phyloP scores from a whole-genome alignment of 2,888 invertebrate species.

The Seladonia tumulorum region DNA sequence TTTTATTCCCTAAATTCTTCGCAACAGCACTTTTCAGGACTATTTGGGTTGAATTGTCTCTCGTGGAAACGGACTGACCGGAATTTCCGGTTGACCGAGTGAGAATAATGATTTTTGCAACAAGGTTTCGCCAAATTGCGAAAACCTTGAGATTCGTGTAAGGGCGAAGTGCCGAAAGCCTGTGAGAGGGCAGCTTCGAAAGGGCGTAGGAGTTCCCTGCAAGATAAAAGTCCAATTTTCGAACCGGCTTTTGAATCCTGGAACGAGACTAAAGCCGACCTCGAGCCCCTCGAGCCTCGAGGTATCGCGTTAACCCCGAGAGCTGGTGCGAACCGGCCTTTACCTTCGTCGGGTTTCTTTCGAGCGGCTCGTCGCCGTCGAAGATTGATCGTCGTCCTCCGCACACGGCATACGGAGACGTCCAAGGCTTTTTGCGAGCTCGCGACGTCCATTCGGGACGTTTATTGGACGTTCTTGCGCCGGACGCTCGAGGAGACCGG shows the following conservation, averaged over 20 bases:
- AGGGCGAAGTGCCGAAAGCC: background rate
- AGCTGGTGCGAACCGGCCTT: conserved; percentile 32
- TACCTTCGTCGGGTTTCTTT: conserved; percentile 34
- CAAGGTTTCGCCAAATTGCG: background rate
- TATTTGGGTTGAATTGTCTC: too few relatives aligned
- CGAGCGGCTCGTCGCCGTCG: conserved; percentile 9
- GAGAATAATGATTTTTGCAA: too few relatives aligned
- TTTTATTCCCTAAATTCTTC: too few relatives aligned
- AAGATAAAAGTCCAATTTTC: conserved; percentile 1
- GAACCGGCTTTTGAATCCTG: background rate
- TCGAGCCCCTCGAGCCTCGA: conserved; percentile 13
- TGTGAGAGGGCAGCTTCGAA: background rate
- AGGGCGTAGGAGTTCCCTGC: background rate
- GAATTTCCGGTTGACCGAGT: too few relatives aligned
- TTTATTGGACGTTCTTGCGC: conserved; percentile 26
- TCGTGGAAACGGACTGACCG: too few relatives aligned
- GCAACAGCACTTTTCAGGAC: too few relatives aligned
- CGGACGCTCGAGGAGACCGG: background rate
- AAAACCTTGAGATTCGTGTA: background rate
- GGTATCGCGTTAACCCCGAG: conserved; percentile 24
- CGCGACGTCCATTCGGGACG: conserved; percentile 25
- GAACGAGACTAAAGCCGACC: background rate
- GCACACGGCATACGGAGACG: conserved; percentile 1
- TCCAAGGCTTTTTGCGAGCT: conserved; percentile 19
- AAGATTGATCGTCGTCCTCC: conserved; percentile 51